Percentiles rank a stretch among this genome's conserved stretches.
phyloP scores from a whole-genome alignment of 1,140 invertebrate genomes.

The Lepeophtheirus salmonis region DNA sequence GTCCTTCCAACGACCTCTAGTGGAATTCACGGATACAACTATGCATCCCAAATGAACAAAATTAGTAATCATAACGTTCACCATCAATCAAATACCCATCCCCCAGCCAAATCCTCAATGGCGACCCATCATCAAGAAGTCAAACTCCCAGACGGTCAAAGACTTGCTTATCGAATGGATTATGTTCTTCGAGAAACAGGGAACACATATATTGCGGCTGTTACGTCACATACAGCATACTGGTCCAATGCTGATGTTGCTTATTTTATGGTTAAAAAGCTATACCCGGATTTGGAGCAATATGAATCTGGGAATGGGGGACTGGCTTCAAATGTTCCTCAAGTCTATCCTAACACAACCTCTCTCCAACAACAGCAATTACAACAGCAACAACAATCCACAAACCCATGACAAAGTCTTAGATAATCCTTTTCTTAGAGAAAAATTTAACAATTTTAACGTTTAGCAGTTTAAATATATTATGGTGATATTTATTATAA shows the following conservation, averaged over 20 bases:
- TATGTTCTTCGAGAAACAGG: constrained; percentile 40
- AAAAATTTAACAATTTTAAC: too few relatives aligned
- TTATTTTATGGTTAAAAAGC: constrained; percentile 42
- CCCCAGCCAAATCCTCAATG: background rate
- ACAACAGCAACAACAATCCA: too few relatives aligned
- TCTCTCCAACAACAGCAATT: too few relatives aligned
- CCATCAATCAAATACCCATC: background rate
- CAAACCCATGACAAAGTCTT: too few relatives aligned
- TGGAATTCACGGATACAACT: too few relatives aligned
- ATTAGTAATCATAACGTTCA: background rate
- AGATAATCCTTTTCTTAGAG: too few relatives aligned
- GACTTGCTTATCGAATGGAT: constrained; percentile 37
- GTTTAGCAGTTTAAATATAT: too few relatives aligned
- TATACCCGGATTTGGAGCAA: constrained; percentile 35
- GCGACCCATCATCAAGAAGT: background rate
- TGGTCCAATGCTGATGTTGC: constrained; percentile 49
- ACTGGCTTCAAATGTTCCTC: too few relatives aligned
- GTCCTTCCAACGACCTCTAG: background rate
- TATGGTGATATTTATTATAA: too few relatives aligned
- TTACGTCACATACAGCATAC: constrained; percentile 49
- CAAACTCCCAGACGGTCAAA: constrained; percentile 26
- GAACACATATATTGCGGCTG: constrained; percentile 41
- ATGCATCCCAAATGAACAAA: background rate
- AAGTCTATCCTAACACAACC: too few relatives aligned
- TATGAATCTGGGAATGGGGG: too few relatives aligned